Evolutionary conservation across 2,888 invertebrate genomes (phyloP), one percentile per base, ranked within the genome.

Genomic region (Pecten maximus): DNA sequence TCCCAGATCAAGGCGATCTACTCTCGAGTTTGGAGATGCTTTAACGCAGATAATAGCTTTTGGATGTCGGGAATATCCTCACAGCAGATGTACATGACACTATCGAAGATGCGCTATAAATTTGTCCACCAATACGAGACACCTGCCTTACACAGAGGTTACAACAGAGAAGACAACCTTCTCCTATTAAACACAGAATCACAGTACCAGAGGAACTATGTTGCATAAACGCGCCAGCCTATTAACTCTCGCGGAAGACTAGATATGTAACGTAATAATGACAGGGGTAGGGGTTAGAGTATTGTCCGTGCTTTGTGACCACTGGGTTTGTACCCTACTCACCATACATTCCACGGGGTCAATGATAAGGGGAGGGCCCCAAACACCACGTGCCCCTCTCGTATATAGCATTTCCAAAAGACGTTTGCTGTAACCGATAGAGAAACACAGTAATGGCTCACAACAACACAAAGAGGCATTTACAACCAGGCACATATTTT

Each of bases 251-350:
- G 74, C 74, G 74, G 74, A 74, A 74, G 74, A 74, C 74, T 74
- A 74, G 74, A 74, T 19, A 2, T 74, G 74, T 74, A 74, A 74
- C 74, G 74, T 74, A 74, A 74, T 74, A 74, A 74, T 74, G 74
- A 74, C 35, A 74, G 74, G 74, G 74, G 28, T 28, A 23, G 10
- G 74, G 74, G 74, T 35, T 35, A 35, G 10, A 35, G 35, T 60
- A 74, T 35, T 74, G 74, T 74, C 74, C 74, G 4, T 28, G 74
- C 35, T 74, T 74, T 74, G 35, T 74, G 74, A 74, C 74, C 74
- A 10, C 35, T 23, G 74, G 19, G 35, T 74, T 74, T 74, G 74
- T 74, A 74, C 74, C 28, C 15, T 74, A 35, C 74, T 74, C 28
- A 8, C 74, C 35, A 35, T 35, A 74, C 35, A 74, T 74, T 74